Evolutionary conservation across 2,797 vertebrate genomes (phyloP), one percentile per base, ranked within the genome.

Genomic region (Muraenolepis orangiensis): DNA sequence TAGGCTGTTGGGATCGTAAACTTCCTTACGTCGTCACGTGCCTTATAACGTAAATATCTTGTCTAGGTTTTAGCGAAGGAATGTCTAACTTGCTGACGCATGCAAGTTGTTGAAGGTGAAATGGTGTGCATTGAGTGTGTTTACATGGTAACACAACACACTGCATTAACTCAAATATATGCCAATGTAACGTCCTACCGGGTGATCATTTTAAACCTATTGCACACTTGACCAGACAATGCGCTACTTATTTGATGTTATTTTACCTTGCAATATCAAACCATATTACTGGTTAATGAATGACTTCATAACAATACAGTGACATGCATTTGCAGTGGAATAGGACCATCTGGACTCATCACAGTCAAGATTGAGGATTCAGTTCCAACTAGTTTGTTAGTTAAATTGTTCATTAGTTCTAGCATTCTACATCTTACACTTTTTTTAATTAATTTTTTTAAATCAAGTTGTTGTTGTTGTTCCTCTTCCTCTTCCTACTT

Each of bases 401-500:
- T n/a, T n/a, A n/a, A n/a, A n/a, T n/a, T n/a, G n/a, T n/a, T n/a
- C 7, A 51, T 51, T 5, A 51, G 46, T 18, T 20, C 42, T 51
- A 57, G 20, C 5, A 10, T n/a, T 57, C 64, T 66, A 29, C 28
- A 66, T 66, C 64, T 66, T 29, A 13, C 26, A 40, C 36, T 28
- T 14, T 28, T 30, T 13, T 32, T 72, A 14, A 20, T 30, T 0
- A 36, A 2, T 11, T 42, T 34, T 34, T 34, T 34, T 34, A 57
- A n/a, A 57, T 57, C 51, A 57, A 57, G 20, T 8, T 23, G 51
- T n/a, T 6, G 6, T 57, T 28, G 20, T 8, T 23, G 51, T n/a
- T 6, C 1, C 23, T 28, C 11, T 10, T 18, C 38, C 14, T 26
- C 26, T 11, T 71, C 28, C 77, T 71, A 93, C 92, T 93, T 86